These are phyloP conservation scores for Pelvicachromis taeniatus DNA, from an alignment of 2,113 vertebrate genomes.

Conservation along the genomic window DNA sequence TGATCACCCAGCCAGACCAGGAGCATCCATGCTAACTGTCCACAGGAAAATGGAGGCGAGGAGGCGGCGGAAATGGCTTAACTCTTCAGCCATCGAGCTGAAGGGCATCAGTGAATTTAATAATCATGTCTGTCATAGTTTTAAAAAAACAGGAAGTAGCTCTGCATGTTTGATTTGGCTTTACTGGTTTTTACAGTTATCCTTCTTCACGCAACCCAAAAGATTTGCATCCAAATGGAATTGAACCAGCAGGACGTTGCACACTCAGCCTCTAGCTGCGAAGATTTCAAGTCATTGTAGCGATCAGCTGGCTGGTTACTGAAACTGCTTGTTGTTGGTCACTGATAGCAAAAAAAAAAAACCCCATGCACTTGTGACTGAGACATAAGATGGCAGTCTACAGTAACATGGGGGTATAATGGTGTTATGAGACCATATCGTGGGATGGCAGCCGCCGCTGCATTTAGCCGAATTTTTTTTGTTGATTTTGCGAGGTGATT, in stretches of 20 bases:
- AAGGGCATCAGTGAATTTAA: background rate
- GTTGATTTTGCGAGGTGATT: background rate
- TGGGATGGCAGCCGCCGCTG: background rate
- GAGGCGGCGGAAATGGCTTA: background rate
- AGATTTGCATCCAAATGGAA: background rate
- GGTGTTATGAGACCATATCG: background rate
- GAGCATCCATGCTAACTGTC: background rate
- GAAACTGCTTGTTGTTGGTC: background rate
- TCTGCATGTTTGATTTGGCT: background rate
- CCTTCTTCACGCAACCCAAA: background rate
- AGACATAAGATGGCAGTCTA: background rate
- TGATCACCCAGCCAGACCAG: slow-evolving; percentile 7
- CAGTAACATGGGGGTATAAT: background rate
- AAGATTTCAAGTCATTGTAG: background rate
- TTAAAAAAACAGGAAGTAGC: background rate
- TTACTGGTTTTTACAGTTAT: background rate
- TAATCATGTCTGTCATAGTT: background rate
- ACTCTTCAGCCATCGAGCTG: background rate
- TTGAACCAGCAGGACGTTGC: background rate
- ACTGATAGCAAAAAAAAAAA: background rate
- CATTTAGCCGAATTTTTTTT: background rate
- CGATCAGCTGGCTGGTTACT: background rate
- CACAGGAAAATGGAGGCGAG: background rate
- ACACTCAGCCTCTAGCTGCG: background rate
- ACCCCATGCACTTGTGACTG: background rate